Evolutionary conservation across 2,888 invertebrate species (phyloP).

Genomic region (Lutraria lutraria): DNA sequence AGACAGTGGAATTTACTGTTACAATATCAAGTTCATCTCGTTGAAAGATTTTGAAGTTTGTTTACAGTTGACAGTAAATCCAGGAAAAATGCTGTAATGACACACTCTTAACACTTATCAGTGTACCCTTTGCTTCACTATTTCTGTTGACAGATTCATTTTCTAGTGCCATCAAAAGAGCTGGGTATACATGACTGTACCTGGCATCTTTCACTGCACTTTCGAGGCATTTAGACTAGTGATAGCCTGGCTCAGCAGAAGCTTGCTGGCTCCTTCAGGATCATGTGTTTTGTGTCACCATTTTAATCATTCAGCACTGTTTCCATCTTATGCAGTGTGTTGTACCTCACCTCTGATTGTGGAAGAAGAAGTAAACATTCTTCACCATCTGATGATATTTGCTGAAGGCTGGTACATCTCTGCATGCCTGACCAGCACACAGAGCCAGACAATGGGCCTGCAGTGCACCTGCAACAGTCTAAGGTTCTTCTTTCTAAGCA

Average conservation of each 20-base stretch:
- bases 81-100: slow-evolving; percentile 41
- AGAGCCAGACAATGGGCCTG: slow-evolving; percentile 48
- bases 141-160: slow-evolving; percentile 10
- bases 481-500: slow-evolving; percentile 28
- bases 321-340: slow-evolving; percentile 46
- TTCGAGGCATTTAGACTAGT: too few species aligned
- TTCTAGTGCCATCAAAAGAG: slow-evolving; percentile 25
- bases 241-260: slow-evolving; percentile 35
- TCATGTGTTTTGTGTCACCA: slow-evolving; percentile 28
- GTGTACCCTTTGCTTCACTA: slow-evolving; percentile 29
- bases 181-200: slow-evolving; percentile 27
- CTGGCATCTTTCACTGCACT: slow-evolving; percentile 27
- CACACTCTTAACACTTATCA: slow-evolving; percentile 26
- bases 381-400: slow-evolving; percentile 24
- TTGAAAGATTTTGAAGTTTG: slow-evolving; percentile 47
- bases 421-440: slow-evolving; percentile 30
- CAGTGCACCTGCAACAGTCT: slow-evolving; percentile 52
- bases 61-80: slow-evolving; percentile 43
- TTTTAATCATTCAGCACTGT: neutral
- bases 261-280: slow-evolving; percentile 37
- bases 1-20: slow-evolving; percentile 31
- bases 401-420: neutral
- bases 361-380: slow-evolving; percentile 25
- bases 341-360: slow-evolving; percentile 38
- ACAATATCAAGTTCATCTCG: slow-evolving; percentile 50